A percentile compares a stretch with the other conserved stretches of the same genome.
Evolutionary conservation across 92 coral and sea anemone genomes (phyloP).

Genomic region (Plumapathes pennacea): DNA sequence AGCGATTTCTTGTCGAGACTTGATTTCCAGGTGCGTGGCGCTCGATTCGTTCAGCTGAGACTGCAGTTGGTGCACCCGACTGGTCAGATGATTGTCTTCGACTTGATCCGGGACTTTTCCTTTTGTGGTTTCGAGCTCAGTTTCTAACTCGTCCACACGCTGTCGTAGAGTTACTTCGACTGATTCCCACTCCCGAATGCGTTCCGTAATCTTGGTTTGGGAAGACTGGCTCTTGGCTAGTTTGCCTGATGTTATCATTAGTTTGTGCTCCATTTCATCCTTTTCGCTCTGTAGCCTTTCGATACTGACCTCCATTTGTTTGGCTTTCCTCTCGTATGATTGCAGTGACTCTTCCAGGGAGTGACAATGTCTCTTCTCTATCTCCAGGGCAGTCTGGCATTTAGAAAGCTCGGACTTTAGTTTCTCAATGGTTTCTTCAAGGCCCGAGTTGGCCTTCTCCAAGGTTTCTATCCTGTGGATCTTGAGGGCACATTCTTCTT

Average conservation of each 20-base stretch:
- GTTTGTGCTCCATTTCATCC: conserved; percentile 72
- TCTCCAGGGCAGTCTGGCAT: conserved; percentile 74
- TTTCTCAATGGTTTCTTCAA: conserved; percentile 69
- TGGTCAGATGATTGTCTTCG: conserved; percentile 58
- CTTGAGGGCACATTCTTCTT: conserved; percentile 70
- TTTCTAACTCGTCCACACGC: conserved; percentile 69
- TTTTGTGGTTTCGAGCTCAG: conserved; percentile 62
- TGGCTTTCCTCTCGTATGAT: conserved; percentile 63
- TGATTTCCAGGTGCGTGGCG: conserved; percentile 46
- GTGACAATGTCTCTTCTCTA: conserved; percentile 58
- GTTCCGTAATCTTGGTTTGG: conserved; percentile 54
- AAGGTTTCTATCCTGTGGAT: conserved; percentile 61
- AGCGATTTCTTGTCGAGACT: conserved; percentile 54
- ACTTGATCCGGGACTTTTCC: conserved; percentile 58
- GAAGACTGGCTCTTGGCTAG: conserved; percentile 48
- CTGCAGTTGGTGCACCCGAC: conserved; percentile 73
- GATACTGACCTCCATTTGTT: conserved; percentile 62
- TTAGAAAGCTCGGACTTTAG: conserved; percentile 52
- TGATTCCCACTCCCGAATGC: conserved; percentile 86
- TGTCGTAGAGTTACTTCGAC: conserved; percentile 75
- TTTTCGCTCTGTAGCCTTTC: conserved; percentile 69
- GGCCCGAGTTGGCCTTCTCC: conserved; percentile 42
- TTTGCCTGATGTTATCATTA: conserved; percentile 60
- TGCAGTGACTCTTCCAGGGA: conserved; percentile 53
- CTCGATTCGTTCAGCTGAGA: conserved; percentile 56